A percentile compares a stretch with the other conserved stretches of the same genome.
These are phyloP conservation scores for Orius laevigatus DNA, from an alignment of 1,140 invertebrate species.

Conservation along the genomic window DNA sequence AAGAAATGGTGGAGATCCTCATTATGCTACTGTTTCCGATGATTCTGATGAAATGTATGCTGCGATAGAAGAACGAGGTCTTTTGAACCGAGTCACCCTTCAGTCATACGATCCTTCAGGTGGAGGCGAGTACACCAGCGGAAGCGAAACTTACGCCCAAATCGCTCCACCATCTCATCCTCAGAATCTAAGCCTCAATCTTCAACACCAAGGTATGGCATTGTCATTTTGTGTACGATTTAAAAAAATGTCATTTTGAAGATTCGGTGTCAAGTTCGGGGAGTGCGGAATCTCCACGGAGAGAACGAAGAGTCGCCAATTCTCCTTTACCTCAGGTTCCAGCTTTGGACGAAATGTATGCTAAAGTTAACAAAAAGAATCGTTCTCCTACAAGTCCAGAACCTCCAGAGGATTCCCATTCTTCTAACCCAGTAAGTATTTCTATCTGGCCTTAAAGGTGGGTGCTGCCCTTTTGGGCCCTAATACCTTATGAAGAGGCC, in stretches of 20 bases:
- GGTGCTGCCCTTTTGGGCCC: too few species aligned
- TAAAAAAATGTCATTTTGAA: slow-evolving; percentile 18
- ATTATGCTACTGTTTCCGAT: slow-evolving; percentile 70
- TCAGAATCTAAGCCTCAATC: neutral
- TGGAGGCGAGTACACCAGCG: slow-evolving; percentile 51
- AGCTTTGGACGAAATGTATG: slow-evolving; percentile 69
- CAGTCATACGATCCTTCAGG: slow-evolving; percentile 26
- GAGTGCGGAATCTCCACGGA: slow-evolving; percentile 64
- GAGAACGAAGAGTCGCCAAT: slow-evolving; percentile 72
- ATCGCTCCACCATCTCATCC: slow-evolving; percentile 47
- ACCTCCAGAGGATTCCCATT: slow-evolving; percentile 4
- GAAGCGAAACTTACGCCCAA: slow-evolving; percentile 77
- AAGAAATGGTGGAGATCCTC: slow-evolving; percentile 34
- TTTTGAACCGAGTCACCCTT: neutral
- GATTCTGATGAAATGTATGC: slow-evolving; percentile 84
- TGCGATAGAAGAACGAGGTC: slow-evolving; percentile 55
- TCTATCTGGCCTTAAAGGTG: too few species aligned
- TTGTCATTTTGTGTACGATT: neutral
- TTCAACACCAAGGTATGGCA: slow-evolving; percentile 10
- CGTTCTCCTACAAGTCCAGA: slow-evolving; percentile 9
- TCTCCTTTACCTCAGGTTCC: slow-evolving; percentile 64
- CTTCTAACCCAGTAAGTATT: slow-evolving; percentile 14
- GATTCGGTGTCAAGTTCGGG: slow-evolving; percentile 59
- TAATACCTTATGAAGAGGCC: too few species aligned
- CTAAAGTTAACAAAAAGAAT: slow-evolving; percentile 60